Base-by-base conservation (phyloP, 2,113 vertebrate genomes). In the Hypocryptadius cinnamomeus region DNA sequence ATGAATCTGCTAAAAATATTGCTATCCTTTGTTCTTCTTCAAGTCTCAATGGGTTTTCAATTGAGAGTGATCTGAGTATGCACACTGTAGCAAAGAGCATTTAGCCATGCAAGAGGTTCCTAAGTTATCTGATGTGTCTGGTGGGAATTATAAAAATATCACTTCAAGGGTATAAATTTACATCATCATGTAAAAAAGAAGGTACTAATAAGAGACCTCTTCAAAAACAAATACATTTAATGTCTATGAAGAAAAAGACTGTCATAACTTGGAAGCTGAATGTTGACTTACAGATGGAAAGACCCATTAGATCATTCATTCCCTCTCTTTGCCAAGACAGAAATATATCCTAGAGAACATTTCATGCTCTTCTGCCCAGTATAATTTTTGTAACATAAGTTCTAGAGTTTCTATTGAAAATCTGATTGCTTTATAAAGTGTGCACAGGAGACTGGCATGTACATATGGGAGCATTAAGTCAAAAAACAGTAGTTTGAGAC, bases 271-370 rank as follows among this genome's bases (percentile, higher is more conserved):
- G 42, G 50, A 91, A 77, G 54, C 42, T 79, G 63, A 94, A 87
- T 82, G 50, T 89, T 93, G 91, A 83, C 74, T 96, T 93, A 66
- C 42, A 95, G 66, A 96, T 89, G 89, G 87, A 91, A 93, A 92
- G 88, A 94, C 60, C 92, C 86, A 80, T 94, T 94, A 94, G 79
- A 95, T 81, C 83, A 86, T 79, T 83, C 65, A 74, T 84, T 84
- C 24, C 30, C 51, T 88, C 56, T 86, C 89, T 73, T 84, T 94
- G 89, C 96, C 94, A 95, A 91, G 91, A 73, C 30, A 93, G 59
- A 86, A 92, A 69, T 79, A 50, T 59, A 93, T 79, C 74, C 61
- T 93, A 59, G 87, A 89, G 84, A 93, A 87, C 74, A 82, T 79
- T 92, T 87, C 74, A 76, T 89, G 22, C 54, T 89, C 57, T 92